Evolutionary conservation across 1,140 invertebrate genomes (phyloP), one percentile per base, ranked within the genome.

Genomic region (Uloborus diversus): DNA sequence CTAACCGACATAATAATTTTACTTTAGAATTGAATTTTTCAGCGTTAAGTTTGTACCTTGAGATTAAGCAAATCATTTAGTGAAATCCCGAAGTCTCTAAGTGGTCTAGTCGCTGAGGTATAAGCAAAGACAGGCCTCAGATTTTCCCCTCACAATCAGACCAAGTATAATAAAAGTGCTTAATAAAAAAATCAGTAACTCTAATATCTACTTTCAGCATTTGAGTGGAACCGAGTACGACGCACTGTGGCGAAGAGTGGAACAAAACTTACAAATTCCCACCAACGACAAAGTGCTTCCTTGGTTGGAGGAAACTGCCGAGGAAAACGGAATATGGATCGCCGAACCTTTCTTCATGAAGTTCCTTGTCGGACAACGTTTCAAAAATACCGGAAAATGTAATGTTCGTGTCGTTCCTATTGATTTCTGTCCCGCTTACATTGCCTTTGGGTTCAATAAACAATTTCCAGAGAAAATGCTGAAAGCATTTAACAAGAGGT

Each of bases 361-460:
- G 23, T 70, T 32, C 13, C 30, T 57, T 1, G 32, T 70, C 2
- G 68, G 68, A 13, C 11, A 57, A 30, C 32, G 49, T 7, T 70
- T 70, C 25, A 37, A 70, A 9, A 27, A 35, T 9, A 70, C 68
- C 28, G 68, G 68, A 2, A 33, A 13, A 5, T 70, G 68, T 20
- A 51, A 51, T 2, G 37, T 70, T 37, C 20, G 51, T 13, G 68
- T 70, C 4, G 37, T 57, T 1, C 68, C 68, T 4, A 17, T 57
- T 0, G 51, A 57, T 7, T 35, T 70, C 7, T 70, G 68, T 32
- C 13, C 68, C 4, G 20, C 68, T 4, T 70, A 70, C 33, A 2
- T 70, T 70, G 49, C 49, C 20, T 17, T 53, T 53, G 49, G 17
- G 5, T 53, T 53, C 49, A 53, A 20, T 1, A 53, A 53, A 53